Base-by-base conservation (phyloP, 2,888 invertebrate genomes). In the Amphimallon solstitiale region DNA sequence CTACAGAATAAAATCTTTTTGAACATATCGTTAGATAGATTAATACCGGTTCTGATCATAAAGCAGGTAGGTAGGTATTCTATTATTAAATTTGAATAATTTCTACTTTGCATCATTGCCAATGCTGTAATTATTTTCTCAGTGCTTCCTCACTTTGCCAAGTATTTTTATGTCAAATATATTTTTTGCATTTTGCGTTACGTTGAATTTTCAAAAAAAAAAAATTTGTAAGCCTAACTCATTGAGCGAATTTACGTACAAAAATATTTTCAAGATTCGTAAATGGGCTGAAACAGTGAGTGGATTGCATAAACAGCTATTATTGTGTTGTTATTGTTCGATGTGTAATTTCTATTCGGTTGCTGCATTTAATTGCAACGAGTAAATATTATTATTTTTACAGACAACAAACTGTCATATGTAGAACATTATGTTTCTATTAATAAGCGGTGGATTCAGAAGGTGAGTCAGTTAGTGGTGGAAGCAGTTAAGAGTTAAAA, bases 381-480 rank as follows among this genome's bases (percentile, higher is more conserved):
- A 29, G 35, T 56, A 56, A 56, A 56, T 56, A 56, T 56, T 56
- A 48, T 48, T 19, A 56, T 56, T 56, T 56, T 56, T 52, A 52
- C 43, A 56, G 45, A 43, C 34, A 34, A 54, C n/a, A n/a, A n/a
- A n/a, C 29, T 40, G 67, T 67, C 67, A 59, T 61, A 68, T 68
- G 54, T 68, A 56, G 72, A 68, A 64, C 68, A 68, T n/a, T n/a
- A n/a, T 59, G 59, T 66, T 62, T 46, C 70, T 72, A 72, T 71
- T 71, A 65, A 65, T 68, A 68, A 69, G 34, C 14, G 37, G 60
- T 52, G 52, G 63, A 70, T 68, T 72, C 72, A 69, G 68, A 63
- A 68, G 68, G 67, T 72, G 71, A 71, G 69, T 72, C 71, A 72
- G 68, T 64, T 45, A 72, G 68, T 66, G 23, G 61, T 45, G 56